Evolutionary conservation across 2,113 vertebrate species (phyloP).

Genomic region (Sander lucioperca): DNA sequence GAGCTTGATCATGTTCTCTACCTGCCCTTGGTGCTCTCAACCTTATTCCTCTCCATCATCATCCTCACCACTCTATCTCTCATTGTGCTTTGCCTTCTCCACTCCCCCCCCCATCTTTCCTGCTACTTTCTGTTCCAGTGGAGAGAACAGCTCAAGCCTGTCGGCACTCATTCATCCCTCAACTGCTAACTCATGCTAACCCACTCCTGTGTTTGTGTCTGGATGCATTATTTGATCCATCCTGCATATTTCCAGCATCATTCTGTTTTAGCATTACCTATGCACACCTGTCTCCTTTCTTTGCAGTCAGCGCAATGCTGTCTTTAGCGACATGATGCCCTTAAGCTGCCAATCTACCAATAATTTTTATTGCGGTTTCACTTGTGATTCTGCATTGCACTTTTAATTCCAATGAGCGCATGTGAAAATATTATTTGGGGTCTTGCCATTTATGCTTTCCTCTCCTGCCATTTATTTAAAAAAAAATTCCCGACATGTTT

Average conservation of each 20-base stretch:
- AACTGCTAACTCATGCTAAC: constrained; percentile 39
- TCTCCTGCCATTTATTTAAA: constrained; percentile 37
- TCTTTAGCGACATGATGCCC: constrained; percentile 6
- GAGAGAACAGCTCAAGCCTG: constrained; percentile 27
- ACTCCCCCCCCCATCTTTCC: constrained; percentile 12
- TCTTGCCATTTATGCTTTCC: constrained; percentile 31
- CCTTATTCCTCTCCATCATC: constrained; percentile 38
- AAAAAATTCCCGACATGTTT: no score
- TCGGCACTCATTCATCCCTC: constrained; percentile 41
- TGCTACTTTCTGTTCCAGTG: constrained; percentile 17
- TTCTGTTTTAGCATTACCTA: constrained; percentile 1
- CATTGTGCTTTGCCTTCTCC: background rate
- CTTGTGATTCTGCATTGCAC: background rate
- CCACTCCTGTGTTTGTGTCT: constrained; percentile 29
- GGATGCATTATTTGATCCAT: constrained; percentile 9
- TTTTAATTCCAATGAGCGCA: constrained; percentile 32
- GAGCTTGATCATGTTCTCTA: constrained; percentile 45
- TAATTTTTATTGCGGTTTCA: constrained; percentile 1
- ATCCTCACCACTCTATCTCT: constrained; percentile 15
- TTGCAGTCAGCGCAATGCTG: background rate
- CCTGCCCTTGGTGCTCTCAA: constrained; percentile 35
- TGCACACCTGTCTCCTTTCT: background rate
- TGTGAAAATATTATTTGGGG: constrained; percentile 44
- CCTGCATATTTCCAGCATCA: no score
- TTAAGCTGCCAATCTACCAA: background rate